phyloP scores from a whole-genome alignment of 2,113 vertebrate genomes.

The Urocolius indicus region DNA sequence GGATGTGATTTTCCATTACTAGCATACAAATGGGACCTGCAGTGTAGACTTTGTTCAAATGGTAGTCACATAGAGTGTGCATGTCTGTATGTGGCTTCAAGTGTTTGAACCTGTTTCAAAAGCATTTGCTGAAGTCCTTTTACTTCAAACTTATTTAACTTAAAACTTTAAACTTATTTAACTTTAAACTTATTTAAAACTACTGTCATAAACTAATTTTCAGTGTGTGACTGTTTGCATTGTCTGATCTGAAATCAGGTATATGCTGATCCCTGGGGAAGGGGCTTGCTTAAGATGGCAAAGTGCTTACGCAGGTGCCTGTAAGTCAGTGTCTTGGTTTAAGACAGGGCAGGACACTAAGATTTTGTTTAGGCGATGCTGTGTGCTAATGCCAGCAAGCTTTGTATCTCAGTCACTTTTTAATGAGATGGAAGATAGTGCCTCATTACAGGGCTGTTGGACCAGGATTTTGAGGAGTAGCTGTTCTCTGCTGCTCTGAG shows the following conservation, averaged over 20 bases:
- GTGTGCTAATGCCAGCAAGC: not conserved
- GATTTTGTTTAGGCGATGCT: not conserved
- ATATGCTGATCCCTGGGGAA: not conserved
- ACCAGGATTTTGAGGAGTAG: not conserved
- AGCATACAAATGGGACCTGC: not conserved
- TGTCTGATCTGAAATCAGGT: not conserved
- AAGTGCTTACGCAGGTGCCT: not conserved
- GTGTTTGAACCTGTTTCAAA: not conserved
- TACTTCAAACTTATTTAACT: not conserved
- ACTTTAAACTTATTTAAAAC: too few relatives aligned
- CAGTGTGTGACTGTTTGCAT: not conserved
- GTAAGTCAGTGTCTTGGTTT: not conserved
- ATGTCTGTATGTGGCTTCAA: not conserved
- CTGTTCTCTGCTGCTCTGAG: not conserved
- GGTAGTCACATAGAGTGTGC: not conserved
- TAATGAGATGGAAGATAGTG: not conserved
- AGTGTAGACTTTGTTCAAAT: not conserved
- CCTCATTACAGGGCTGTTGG: not conserved
- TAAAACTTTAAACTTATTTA: too few relatives aligned
- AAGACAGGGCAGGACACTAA: not conserved
- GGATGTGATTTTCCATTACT: not conserved
- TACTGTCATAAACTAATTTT: not conserved
- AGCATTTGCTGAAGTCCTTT: not conserved
- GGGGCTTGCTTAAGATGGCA: not conserved
- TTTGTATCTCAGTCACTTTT: not conserved